Evolutionary conservation across 2,888 invertebrate genomes (phyloP).

Genomic region (Metellina segmentata): DNA sequence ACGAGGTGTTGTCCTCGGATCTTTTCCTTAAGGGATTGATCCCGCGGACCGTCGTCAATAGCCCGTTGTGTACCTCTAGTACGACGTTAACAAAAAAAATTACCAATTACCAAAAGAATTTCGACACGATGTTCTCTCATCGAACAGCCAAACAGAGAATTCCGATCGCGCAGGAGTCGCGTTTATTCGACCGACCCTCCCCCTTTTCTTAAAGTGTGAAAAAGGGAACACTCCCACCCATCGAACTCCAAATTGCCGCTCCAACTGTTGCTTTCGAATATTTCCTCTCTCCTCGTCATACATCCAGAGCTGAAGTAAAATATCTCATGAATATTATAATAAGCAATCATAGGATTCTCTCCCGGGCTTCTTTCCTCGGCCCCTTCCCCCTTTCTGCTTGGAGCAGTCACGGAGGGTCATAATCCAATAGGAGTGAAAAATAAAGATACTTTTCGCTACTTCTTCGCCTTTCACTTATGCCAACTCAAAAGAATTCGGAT

Average conservation of each 20-base stretch:
- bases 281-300: conserved; percentile 54
- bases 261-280: conserved; percentile 74
- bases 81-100: no score
- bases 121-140: no score
- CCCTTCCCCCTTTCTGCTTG: conserved; percentile 12
- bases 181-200: conserved; percentile 31
- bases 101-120: no score
- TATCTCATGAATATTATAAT: conserved; percentile 75
- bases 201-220: conserved; percentile 64
- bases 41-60: no score
- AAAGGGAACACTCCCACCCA: conserved; percentile 54
- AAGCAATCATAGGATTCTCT: conserved; percentile 75
- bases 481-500: background rate
- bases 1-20: no score
- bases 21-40: no score
- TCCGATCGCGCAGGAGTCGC: background rate
- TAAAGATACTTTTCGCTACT: conserved; percentile 54
- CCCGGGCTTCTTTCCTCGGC: conserved; percentile 16
- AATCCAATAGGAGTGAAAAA: conserved; percentile 48
- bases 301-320: conserved; percentile 73
- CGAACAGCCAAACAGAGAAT: no score
- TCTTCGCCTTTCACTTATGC: conserved; percentile 25
- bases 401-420: background rate
- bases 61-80: no score
- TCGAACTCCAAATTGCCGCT: conserved; percentile 65